A percentile compares a stretch with the other conserved stretches of the same genome.
Evolutionary conservation across 2,113 vertebrate genomes (phyloP).

Genomic region (Numida meleagris): DNA sequence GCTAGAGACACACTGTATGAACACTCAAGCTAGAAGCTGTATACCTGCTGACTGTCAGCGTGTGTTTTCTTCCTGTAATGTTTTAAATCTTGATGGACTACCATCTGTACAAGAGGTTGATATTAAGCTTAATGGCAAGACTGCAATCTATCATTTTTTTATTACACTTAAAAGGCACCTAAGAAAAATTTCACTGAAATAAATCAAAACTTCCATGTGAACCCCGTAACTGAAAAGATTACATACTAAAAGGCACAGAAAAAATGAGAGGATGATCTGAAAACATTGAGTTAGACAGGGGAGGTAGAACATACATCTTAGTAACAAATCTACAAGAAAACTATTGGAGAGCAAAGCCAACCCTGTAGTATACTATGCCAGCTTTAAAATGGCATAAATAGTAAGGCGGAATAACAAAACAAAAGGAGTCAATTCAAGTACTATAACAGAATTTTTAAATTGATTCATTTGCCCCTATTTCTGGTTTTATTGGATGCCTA

Average conservation of each 20-base stretch:
- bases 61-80: neutral
- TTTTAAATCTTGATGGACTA: constrained; percentile 1
- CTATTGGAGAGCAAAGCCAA: neutral
- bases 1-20: neutral
- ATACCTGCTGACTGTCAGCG: neutral
- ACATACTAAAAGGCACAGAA: neutral
- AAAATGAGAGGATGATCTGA: neutral
- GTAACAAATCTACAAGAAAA: neutral
- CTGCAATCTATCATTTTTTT: neutral
- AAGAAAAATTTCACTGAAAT: neutral
- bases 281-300: neutral
- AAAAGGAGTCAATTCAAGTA: neutral
- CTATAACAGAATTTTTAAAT: neutral
- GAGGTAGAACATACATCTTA: neutral
- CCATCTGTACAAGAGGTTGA: neutral
- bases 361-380: neutral
- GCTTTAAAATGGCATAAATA: neutral
- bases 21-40: neutral
- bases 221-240: neutral
- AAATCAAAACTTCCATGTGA: neutral
- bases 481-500: neutral
- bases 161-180: neutral
- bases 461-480: neutral
- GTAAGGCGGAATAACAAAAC: neutral
- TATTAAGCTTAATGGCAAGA: neutral